Evolutionary conservation across 1,140 invertebrate species (phyloP).

Genomic region (Acromyrmex echinatior): DNA sequence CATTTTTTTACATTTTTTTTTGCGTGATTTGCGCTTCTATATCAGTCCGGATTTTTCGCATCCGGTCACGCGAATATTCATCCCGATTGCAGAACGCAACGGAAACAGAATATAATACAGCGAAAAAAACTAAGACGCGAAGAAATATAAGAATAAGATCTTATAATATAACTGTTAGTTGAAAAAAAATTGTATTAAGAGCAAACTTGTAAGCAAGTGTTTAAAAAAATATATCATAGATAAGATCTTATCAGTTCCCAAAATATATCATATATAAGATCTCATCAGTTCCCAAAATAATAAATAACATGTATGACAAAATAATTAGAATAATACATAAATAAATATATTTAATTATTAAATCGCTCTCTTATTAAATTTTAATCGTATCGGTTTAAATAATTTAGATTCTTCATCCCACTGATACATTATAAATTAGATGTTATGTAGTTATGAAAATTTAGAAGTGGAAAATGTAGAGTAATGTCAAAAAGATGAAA

Average conservation of each 20-base stretch:
- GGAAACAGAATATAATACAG: slow-evolving; percentile 41
- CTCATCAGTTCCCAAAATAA: not conserved
- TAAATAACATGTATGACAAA: not conserved
- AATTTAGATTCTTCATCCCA: not conserved
- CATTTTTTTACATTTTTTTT: not conserved
- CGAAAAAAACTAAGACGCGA: not conserved
- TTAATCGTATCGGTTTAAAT: slow-evolving; percentile 10
- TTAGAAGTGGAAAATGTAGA: not conserved
- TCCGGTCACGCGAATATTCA: slow-evolving; percentile 40
- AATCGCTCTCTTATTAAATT: slow-evolving; percentile 26
- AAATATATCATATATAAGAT: not conserved
- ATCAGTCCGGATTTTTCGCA: slow-evolving; percentile 11
- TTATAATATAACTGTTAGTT: not conserved
- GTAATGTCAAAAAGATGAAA: not conserved
- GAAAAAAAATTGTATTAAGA: not conserved
- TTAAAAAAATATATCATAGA: not conserved
- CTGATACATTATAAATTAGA: slow-evolving; percentile 4
- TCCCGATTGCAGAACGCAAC: slow-evolving; percentile 3
- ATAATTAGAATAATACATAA: not conserved
- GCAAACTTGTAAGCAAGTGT: not conserved
- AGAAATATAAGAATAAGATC: slow-evolving; percentile 31
- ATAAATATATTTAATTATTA: slow-evolving; percentile 25
- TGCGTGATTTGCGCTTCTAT: slow-evolving; percentile 23
- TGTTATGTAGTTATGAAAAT: not conserved
- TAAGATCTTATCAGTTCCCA: not conserved